Evolutionary conservation across 1,140 invertebrate genomes (phyloP).

Genomic region (Neelides sp.): DNA sequence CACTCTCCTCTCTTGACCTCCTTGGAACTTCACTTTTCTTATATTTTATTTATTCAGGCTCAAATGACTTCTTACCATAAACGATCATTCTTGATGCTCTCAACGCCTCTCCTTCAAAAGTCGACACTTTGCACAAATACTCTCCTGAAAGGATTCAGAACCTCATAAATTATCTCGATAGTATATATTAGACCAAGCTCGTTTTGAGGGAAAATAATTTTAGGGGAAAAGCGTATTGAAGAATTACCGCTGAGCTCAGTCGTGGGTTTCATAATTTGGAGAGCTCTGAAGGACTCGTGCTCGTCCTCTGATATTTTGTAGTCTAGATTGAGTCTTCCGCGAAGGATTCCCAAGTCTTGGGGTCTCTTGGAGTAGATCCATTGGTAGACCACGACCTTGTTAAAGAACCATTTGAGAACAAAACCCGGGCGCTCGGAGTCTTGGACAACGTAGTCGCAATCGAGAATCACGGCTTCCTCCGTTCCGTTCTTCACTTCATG

Average conservation of each 20-base stretch:
- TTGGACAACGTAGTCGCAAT: slow-evolving; percentile 55
- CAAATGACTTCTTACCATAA: slow-evolving; percentile 48
- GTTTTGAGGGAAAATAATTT: background rate
- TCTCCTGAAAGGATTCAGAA: background rate
- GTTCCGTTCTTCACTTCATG: slow-evolving; percentile 50
- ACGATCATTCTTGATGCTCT: slow-evolving; percentile 57
- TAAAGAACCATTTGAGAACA: slow-evolving; percentile 70
- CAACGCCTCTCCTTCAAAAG: slow-evolving; percentile 50
- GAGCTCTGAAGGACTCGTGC: slow-evolving; percentile 54
- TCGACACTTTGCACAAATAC: slow-evolving; percentile 60
- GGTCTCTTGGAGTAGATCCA: slow-evolving; percentile 58
- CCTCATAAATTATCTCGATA: background rate
- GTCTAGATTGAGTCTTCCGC: slow-evolving; percentile 52
- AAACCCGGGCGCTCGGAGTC: slow-evolving; percentile 45
- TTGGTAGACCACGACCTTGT: slow-evolving; percentile 56
- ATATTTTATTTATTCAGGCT: slow-evolving; percentile 26
- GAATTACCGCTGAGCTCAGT: slow-evolving; percentile 62
- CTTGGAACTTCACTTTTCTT: background rate
- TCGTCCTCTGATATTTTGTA: slow-evolving; percentile 54
- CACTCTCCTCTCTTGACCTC: background rate
- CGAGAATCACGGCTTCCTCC: slow-evolving; percentile 51
- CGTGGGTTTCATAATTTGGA: slow-evolving; percentile 56
- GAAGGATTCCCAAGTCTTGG: slow-evolving; percentile 46
- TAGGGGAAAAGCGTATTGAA: slow-evolving; percentile 33
- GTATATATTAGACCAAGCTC: background rate